Conservation (phyloP, 2,888 invertebrate genomes). For the Mystacides longicornis region DNA sequence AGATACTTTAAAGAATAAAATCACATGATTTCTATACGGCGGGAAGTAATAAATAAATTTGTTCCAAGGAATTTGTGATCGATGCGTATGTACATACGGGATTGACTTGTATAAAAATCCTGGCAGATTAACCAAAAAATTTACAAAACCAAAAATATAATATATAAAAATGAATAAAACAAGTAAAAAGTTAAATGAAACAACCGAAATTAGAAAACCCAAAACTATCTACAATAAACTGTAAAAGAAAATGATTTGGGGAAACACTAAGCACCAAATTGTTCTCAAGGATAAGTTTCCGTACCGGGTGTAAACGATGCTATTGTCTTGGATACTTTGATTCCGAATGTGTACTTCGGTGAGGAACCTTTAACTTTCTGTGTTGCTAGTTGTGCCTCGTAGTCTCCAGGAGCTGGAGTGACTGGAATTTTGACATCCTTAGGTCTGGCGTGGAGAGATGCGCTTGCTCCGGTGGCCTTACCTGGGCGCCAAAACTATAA, state of each 20-base stretch:
- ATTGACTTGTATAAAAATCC: no score
- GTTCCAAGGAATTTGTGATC: background rate
- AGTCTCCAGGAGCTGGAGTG: slow-evolving; percentile 87
- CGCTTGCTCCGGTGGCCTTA: slow-evolving; percentile 68
- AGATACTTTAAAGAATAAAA: background rate
- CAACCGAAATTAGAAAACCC: background rate
- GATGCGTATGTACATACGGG: no score
- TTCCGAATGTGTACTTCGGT: slow-evolving; percentile 57
- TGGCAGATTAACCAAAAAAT: background rate
- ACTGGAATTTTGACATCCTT: slow-evolving; percentile 57
- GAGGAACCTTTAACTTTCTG: slow-evolving; percentile 48
- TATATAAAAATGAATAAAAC: background rate
- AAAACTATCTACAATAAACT: background rate
- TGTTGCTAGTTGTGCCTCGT: slow-evolving; percentile 67
- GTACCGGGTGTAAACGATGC: slow-evolving; percentile 52
- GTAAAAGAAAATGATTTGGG: background rate
- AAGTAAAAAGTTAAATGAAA: background rate
- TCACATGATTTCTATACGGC: no score
- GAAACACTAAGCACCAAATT: background rate
- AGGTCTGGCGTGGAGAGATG: slow-evolving; percentile 73
- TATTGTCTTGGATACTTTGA: slow-evolving; percentile 39
- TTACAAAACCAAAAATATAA: background rate
- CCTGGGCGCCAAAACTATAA: slow-evolving; percentile 36
- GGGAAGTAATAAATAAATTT: no score
- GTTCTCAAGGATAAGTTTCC: background rate